Percentiles rank a stretch among this genome's conserved stretches.
phyloP scores from a whole-genome alignment of 2,113 vertebrate species.

The Planiliza haematocheilus region DNA sequence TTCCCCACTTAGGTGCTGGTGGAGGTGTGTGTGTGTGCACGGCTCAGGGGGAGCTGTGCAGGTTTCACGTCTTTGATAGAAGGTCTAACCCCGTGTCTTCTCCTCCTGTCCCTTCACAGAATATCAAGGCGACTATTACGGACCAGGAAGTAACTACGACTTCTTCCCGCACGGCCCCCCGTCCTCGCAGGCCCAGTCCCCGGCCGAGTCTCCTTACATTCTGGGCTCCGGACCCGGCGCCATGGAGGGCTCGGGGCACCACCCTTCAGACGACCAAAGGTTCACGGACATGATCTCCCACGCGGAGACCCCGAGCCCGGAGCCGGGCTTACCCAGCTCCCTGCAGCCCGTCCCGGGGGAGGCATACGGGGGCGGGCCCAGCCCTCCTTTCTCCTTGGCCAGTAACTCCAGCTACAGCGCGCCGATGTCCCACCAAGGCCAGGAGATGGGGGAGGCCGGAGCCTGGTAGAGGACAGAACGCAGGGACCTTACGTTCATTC shows the following conservation, averaged over 20 bases:
- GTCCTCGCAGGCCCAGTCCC: conserved; percentile 95
- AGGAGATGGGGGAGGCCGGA: conserved; percentile 93
- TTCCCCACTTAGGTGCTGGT: conserved; percentile 58
- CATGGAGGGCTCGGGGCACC: conserved; percentile 92
- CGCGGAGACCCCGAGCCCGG: conserved; percentile 95
- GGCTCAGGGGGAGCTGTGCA: background rate
- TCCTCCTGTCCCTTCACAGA: conserved; percentile 79
- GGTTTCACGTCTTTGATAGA: conserved; percentile 20
- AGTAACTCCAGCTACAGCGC: conserved; percentile 94
- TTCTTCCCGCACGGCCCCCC: conserved; percentile 97
- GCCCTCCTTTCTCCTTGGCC: conserved; percentile 95
- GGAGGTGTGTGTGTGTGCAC: conserved; percentile 32
- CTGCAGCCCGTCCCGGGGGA: conserved; percentile 93
- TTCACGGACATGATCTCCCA: conserved; percentile 99
- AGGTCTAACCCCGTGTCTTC: conserved; percentile 21
- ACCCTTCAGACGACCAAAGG: conserved; percentile 95
- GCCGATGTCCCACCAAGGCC: conserved; percentile 92
- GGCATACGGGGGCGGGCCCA: conserved; percentile 94
- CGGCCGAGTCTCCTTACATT: conserved; percentile 94
- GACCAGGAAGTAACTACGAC: conserved; percentile 93
- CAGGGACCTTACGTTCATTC: conserved; percentile 62
- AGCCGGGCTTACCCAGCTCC: conserved; percentile 91
- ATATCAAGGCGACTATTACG: conserved; percentile 98
- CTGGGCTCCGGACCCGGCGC: conserved; percentile 90
- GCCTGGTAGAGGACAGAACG: conserved; percentile 87